phyloP scores from a whole-genome alignment of 1,140 invertebrate genomes.

The Lepeophtheirus salmonis region DNA sequence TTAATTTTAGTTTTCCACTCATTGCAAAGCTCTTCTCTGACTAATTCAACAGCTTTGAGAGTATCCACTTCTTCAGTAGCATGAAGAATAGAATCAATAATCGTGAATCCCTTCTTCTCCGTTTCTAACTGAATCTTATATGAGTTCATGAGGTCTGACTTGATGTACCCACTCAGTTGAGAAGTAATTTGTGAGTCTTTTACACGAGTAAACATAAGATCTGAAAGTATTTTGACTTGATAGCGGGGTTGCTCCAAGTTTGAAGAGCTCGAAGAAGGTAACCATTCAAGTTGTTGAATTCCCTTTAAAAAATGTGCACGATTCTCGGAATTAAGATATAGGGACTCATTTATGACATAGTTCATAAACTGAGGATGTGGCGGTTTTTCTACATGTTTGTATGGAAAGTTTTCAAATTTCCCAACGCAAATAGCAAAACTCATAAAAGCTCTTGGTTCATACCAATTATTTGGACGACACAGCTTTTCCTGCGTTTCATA shows the following conservation, averaged over 20 bases:
- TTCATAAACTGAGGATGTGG: not conserved
- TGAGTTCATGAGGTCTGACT: not conserved
- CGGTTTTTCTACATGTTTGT: not conserved
- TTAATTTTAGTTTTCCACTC: not conserved
- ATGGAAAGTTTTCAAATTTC: not conserved
- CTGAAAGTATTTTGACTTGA: not conserved
- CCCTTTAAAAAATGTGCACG: not conserved
- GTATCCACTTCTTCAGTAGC: not conserved
- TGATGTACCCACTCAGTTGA: not conserved
- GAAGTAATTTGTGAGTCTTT: not conserved
- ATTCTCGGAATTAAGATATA: not conserved
- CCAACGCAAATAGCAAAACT: not conserved
- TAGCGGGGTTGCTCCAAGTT: not conserved
- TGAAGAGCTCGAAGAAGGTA: not conserved
- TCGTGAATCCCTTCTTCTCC: not conserved
- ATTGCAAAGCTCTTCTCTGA: not conserved
- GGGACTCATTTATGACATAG: not conserved
- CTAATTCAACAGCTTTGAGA: not conserved
- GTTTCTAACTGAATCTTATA: not conserved
- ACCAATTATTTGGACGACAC: not conserved
- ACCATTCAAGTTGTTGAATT: not conserved
- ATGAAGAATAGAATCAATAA: not conserved
- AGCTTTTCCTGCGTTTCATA: not conserved
- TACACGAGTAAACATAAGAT: not conserved
- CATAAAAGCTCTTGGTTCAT: not conserved